phyloP scores from a whole-genome alignment of 2,113 vertebrate species.

The Aix galericulata region DNA sequence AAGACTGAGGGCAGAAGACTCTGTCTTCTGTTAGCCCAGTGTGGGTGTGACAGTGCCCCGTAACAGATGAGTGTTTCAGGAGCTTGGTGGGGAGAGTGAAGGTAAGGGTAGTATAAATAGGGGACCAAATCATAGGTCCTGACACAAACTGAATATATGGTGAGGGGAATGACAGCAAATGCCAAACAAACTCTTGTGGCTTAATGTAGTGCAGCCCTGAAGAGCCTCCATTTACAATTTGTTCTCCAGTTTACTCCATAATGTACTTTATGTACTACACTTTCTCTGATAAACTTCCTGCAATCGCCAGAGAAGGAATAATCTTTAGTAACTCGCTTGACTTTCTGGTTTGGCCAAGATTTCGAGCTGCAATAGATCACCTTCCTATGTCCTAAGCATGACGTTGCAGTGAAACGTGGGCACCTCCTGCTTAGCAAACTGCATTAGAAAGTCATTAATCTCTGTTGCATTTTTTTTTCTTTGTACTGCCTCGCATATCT shows the following conservation, averaged over 20 bases:
- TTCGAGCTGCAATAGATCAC: neutral
- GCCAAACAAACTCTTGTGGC: neutral
- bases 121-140: neutral
- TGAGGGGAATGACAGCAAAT: neutral
- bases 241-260: neutral
- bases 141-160: neutral
- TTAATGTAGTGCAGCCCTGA: neutral
- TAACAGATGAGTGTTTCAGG: neutral
- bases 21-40: neutral
- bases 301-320: neutral
- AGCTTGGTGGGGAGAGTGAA: neutral
- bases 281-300: neutral
- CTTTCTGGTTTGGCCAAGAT: slow-evolving; percentile 9
- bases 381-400: neutral
- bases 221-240: neutral
- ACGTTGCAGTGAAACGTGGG: neutral
- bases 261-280: neutral
- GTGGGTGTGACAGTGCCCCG: neutral
- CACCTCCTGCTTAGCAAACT: slow-evolving; percentile 32
- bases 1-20: neutral
- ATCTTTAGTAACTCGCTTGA: neutral
- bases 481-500: neutral
- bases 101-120: neutral
- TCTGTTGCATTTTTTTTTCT: neutral
- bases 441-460: neutral